phyloP scores from a whole-genome alignment of 92 coral and sea anemone species.

The Virgularia gustaviana region DNA sequence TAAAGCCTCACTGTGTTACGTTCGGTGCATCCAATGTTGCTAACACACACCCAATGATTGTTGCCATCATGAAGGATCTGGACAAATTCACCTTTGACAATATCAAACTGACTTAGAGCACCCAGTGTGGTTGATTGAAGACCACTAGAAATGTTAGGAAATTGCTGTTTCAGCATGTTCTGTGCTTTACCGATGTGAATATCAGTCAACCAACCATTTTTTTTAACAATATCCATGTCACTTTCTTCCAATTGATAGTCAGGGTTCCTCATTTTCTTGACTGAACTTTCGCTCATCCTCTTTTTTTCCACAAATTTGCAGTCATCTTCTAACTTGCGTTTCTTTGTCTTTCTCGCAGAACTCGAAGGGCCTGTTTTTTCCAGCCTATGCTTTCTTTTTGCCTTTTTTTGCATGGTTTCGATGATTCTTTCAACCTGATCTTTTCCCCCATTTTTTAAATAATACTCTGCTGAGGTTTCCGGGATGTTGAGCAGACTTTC shows the following conservation, averaged over 20 bases:
- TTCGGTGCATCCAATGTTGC: conserved; percentile 16
- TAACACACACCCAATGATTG: conserved; percentile 28
- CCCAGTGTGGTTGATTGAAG: conserved; percentile 22
- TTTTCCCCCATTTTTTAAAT: conserved; percentile 14
- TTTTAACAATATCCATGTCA: neutral
- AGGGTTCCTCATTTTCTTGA: neutral
- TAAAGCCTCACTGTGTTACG: conserved; percentile 9
- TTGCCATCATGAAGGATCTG: conserved; percentile 23
- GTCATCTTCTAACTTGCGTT: conserved; percentile 1
- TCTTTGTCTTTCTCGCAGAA: neutral
- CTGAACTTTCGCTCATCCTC: neutral
- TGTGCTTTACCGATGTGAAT: conserved; percentile 15
- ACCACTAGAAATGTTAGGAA: conserved; percentile 26
- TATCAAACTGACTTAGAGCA: conserved; percentile 13
- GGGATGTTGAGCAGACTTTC: neutral
- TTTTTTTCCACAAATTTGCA: conserved; percentile 9
- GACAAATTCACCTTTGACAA: conserved; percentile 12
- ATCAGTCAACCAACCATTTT: neutral
- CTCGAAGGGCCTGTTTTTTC: neutral
- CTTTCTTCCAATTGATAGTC: neutral
- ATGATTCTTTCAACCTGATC: neutral
- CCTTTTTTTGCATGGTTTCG: conserved; percentile 3
- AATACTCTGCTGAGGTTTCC: conserved; percentile 1
- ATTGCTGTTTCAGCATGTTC: conserved; percentile 15
- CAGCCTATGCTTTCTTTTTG: neutral